These are phyloP conservation scores for Laspeyria flexula DNA, from an alignment of 2,888 invertebrate species.

Conservation along the genomic window DNA sequence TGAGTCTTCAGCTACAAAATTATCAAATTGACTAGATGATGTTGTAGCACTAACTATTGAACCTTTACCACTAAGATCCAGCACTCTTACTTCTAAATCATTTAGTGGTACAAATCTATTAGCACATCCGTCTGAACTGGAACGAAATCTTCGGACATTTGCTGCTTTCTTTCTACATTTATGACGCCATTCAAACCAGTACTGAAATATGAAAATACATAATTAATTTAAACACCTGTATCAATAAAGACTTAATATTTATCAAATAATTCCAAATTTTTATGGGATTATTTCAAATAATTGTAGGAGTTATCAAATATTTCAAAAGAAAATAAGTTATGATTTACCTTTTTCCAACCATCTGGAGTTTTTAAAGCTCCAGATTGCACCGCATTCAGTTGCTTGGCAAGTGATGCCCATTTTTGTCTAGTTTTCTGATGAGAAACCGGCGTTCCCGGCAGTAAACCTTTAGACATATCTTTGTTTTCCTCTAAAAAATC, in stretches of 20 bases:
- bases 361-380: slow-evolving; percentile 71
- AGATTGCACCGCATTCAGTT: slow-evolving; percentile 66
- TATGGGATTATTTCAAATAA: too few species aligned
- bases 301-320: too few species aligned
- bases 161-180: slow-evolving; percentile 76
- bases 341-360: slow-evolving; percentile 73
- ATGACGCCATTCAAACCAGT: slow-evolving; percentile 79
- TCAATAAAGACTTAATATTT: too few species aligned
- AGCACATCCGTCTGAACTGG: slow-evolving; percentile 50
- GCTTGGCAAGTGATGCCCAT: slow-evolving; percentile 69
- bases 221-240: too few species aligned
- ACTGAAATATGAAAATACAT: slow-evolving; percentile 60
- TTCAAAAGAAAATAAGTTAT: background rate
- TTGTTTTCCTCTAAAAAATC: slow-evolving; percentile 71
- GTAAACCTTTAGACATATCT: slow-evolving; percentile 67
- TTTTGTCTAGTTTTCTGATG: slow-evolving; percentile 66
- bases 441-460: slow-evolving; percentile 60
- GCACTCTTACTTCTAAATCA: slow-evolving; percentile 72
- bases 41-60: slow-evolving; percentile 46
- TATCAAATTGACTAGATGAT: slow-evolving; percentile 58
- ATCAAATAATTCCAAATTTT: too few species aligned
- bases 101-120: slow-evolving; percentile 68
- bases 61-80: slow-evolving; percentile 66
- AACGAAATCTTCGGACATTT: slow-evolving; percentile 59
- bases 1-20: slow-evolving; percentile 62